Evolutionary conservation across 2,888 invertebrate species (phyloP).

Genomic region (Plebejus melissa): DNA sequence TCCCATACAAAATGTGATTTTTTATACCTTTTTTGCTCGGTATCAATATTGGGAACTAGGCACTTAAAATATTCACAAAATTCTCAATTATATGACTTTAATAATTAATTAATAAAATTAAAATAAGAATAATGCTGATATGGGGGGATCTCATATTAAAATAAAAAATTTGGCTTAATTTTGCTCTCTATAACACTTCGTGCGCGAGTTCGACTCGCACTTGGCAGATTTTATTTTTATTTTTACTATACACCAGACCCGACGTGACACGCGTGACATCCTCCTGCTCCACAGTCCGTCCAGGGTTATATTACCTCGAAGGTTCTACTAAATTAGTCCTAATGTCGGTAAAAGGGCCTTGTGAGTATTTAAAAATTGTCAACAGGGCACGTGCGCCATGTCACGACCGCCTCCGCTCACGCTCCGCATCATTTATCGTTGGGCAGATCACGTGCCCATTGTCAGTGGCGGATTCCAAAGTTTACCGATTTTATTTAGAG

Average conservation of each 20-base stretch:
- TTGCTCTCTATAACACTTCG: no score
- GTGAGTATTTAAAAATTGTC: not conserved
- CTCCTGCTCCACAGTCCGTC: not conserved
- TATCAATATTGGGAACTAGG: no score
- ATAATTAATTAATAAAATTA: no score
- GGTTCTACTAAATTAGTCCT: not conserved
- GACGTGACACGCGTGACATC: not conserved
- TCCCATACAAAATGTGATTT: no score
- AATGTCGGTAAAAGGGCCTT: not conserved
- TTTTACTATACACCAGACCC: not conserved
- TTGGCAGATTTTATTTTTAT: no score
- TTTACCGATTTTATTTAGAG: not conserved
- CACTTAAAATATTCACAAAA: no score
- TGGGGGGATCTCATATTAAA: no score
- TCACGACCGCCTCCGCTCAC: slow-evolving; percentile 15
- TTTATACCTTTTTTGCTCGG: no score
- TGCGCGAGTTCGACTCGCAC: no score
- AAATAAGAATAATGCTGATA: no score
- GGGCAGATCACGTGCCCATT: slow-evolving; percentile 1
- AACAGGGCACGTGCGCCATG: not conserved
- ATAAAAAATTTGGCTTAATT: no score
- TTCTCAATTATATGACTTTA: no score
- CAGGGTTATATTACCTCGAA: not conserved
- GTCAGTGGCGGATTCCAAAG: not conserved
- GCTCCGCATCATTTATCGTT: slow-evolving; percentile 22